Evolutionary conservation across 2,797 vertebrate species (phyloP).

Genomic region (Myotis vivesi): DNA sequence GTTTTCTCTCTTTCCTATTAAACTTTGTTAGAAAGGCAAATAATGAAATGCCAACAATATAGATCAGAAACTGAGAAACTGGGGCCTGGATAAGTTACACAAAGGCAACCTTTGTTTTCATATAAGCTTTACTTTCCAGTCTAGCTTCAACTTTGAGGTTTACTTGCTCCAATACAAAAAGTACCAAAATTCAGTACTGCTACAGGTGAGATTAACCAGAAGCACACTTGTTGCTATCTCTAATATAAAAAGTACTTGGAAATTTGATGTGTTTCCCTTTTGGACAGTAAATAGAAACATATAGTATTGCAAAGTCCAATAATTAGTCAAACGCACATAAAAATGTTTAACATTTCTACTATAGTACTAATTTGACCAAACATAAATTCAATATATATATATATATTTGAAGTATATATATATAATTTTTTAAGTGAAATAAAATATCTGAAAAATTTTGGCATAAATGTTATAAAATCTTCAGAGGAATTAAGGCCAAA

Average conservation of each 20-base stretch:
- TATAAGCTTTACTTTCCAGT: not conserved
- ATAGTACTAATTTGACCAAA: not conserved
- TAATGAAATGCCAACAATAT: not conserved
- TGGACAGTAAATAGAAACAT: not conserved
- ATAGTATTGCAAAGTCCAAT: not conserved
- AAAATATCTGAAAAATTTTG: not conserved
- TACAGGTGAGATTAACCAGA: not conserved
- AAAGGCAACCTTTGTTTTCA: not conserved
- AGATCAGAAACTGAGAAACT: slow-evolving; percentile 1
- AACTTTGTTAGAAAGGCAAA: not conserved
- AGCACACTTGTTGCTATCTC: not conserved
- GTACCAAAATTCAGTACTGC: not conserved
- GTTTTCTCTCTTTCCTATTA: not conserved
- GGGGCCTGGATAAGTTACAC: not conserved
- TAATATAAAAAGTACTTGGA: not conserved
- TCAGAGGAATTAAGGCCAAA: not conserved
- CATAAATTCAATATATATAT: not conserved
- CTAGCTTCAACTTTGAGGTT: not conserved
- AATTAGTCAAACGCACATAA: not conserved
- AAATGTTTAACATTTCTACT: not conserved
- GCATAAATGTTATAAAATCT: not conserved
- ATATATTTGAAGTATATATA: not conserved
- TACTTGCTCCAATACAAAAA: not conserved
- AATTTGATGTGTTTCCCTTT: not conserved
- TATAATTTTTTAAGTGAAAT: not conserved